Conservation (phyloP, 2,113 vertebrate genomes). For the Oreotrochilus melanogaster region DNA sequence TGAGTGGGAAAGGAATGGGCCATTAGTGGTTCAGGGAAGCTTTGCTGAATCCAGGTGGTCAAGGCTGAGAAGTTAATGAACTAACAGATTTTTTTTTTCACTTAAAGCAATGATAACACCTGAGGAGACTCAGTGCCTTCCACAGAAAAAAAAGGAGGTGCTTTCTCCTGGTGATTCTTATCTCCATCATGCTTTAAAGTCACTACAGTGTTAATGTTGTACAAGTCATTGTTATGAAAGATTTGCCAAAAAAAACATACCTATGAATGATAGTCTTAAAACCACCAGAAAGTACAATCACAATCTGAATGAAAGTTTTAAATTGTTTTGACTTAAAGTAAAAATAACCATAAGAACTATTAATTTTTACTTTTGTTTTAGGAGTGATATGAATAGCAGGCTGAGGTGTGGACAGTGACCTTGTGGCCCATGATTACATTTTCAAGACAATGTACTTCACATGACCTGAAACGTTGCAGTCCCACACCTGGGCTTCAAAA, state of each 20-base stretch:
- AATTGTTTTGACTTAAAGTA: neutral
- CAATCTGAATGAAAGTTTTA: neutral
- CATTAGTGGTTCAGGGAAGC: neutral
- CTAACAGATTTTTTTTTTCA: neutral
- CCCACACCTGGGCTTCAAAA: neutral
- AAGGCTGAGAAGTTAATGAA: conserved; percentile 10
- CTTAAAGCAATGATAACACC: neutral
- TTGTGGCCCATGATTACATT: fast-evolving
- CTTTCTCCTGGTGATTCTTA: neutral
- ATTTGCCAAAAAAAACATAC: neutral
- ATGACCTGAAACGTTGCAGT: neutral
- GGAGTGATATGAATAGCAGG: neutral
- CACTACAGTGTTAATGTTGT: neutral
- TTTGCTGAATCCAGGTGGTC: neutral
- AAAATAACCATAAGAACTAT: neutral
- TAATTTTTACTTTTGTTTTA: neutral
- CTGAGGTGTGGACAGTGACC: neutral
- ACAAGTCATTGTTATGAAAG: neutral
- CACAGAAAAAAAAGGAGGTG: neutral
- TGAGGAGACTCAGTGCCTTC: neutral
- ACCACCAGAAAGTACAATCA: fast-evolving
- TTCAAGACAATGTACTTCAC: neutral
- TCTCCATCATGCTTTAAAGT: neutral
- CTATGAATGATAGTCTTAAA: neutral
- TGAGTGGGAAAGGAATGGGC: neutral